Evolutionary conservation across 2,113 vertebrate species (phyloP).

Genomic region (Halcyon senegalensis): DNA sequence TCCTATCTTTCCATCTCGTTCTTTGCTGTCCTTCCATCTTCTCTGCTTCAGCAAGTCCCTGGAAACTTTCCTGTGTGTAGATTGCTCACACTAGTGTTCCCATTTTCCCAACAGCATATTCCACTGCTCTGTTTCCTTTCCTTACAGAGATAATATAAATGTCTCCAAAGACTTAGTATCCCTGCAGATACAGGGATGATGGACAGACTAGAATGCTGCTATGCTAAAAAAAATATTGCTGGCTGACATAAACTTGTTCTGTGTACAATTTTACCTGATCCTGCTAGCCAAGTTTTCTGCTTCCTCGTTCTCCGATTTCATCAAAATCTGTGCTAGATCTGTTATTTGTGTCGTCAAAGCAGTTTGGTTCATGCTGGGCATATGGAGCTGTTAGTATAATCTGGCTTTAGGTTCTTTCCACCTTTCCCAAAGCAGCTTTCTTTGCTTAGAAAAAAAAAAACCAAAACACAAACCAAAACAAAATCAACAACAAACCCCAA

Average conservation of each 20-base stretch:
- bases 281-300: background rate
- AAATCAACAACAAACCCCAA: background rate
- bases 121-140: background rate
- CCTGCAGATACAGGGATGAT: background rate
- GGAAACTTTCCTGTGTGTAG: background rate
- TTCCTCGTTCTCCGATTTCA: background rate
- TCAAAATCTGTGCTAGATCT: background rate
- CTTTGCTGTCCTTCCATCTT: background rate
- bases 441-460: background rate
- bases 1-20: background rate
- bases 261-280: background rate
- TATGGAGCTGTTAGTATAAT: background rate
- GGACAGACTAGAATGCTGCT: background rate
- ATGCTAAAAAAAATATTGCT: background rate
- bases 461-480: background rate
- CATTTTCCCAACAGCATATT: background rate
- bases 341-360: background rate
- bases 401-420: background rate
- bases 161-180: background rate
- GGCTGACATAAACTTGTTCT: background rate
- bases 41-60: background rate
- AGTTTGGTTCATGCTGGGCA: background rate
- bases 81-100: background rate
- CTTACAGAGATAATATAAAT: background rate
- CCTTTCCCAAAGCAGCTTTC: background rate